Base-by-base conservation (phyloP, 1,140 invertebrate species). In the Pogonognathellus flavescens region DNA sequence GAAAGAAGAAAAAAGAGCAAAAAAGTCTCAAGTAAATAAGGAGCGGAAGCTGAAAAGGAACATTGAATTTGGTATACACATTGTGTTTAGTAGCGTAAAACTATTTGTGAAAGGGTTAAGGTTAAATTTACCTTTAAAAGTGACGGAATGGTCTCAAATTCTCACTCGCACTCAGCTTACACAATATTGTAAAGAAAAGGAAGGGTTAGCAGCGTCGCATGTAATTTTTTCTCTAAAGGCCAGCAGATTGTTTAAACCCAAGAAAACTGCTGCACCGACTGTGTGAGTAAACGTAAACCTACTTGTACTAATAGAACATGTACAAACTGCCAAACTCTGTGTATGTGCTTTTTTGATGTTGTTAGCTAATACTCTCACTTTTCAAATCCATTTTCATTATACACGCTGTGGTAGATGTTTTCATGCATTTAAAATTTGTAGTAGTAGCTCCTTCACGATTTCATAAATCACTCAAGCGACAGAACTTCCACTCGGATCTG, bases 401-500 rank as follows among this genome's bases (percentile, higher is more conserved):
- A 76, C 70, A 76, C 70, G 70, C 70, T 76, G 70, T 31, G 70
- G 70, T 76, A 76, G 70, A 76, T 76, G 70, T 76, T 76, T 76
- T 76, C 70, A 76, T 49, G 70, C 31, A 72, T 72, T 72, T 72
- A 72, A 72, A 72, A 72, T 72, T 62, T 41, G 31, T 41, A 41
- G 59, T 62, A 72, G 66, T 41, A 72, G 66, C 66, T 72, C 25
- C 22, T 72, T 72, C 66, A 72, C 66, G 66, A 72, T 85, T 85
- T 49, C 84, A 85, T 85, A 85, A 85, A 85, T 85, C 84, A 85
- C 50, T 85, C 16, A 82, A 81, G 84, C 72, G 84, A 62, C 60
- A 72, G 14, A 72, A 72, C 66, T 41, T 72, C 25, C 22, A n/a
- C 49, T 22, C 18, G 3, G 20, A 11, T 55, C 31, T 81, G 18